phyloP scores from a whole-genome alignment of 35 echinoderm and acorn worm species.

The Stichopus chloronotus region DNA sequence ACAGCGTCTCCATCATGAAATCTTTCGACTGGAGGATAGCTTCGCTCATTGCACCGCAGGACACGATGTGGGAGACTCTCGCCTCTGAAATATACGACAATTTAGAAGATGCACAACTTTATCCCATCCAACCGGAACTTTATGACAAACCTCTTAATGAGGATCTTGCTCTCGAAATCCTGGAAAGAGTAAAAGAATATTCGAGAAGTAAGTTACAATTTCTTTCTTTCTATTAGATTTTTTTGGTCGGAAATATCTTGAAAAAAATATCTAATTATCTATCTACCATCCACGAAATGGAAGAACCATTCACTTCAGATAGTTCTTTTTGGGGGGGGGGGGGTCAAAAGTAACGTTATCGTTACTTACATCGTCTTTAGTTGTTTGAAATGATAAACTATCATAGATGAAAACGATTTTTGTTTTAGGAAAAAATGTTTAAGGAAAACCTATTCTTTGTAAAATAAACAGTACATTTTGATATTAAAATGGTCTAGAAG shows the following conservation, averaged over 20 bases:
- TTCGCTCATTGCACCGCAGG: conserved; percentile 58
- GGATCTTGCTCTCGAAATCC: neutral
- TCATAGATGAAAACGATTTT: too few relatives aligned
- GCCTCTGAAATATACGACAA: conserved; percentile 3
- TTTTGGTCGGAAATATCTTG: neutral
- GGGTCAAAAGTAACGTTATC: too few relatives aligned
- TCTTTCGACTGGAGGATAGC: conserved; percentile 63
- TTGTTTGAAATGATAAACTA: too few relatives aligned
- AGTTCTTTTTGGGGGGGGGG: too few relatives aligned
- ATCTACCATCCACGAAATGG: neutral
- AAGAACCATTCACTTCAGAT: neutral
- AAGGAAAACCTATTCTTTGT: neutral
- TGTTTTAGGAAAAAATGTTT: neutral
- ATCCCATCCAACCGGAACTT: neutral
- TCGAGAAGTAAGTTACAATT: conserved; percentile 45
- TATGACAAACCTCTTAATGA: conserved; percentile 24
- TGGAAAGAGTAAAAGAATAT: neutral
- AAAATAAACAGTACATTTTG: too few relatives aligned
- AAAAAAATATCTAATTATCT: neutral
- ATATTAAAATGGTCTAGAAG: too few relatives aligned
- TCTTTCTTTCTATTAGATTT: neutral
- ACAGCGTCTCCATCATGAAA: conserved; percentile 42
- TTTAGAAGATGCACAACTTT: neutral
- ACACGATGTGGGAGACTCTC: conserved; percentile 39
- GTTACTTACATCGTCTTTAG: too few relatives aligned